Evolutionary conservation across 2,797 vertebrate species (phyloP), one percentile per base, ranked within the genome.

Genomic region (Pangasius sanitwongsei): DNA sequence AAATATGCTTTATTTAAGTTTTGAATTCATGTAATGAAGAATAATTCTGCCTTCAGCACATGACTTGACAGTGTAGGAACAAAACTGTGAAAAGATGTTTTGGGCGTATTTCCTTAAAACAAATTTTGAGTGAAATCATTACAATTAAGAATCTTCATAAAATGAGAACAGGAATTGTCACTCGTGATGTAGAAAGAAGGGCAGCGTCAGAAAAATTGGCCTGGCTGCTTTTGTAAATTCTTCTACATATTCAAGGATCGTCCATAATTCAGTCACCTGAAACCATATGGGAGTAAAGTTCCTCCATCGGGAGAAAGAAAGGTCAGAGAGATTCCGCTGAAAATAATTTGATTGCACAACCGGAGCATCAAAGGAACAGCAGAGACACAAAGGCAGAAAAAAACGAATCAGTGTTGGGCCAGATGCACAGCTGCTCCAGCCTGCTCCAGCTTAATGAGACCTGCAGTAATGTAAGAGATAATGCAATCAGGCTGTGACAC

Each of bases 401-500:
- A 81, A 86, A 25, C 48, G 72, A 82, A 90, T 55, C 48, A 87
- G 72, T 59, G 83, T 25, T 53, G 63, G 65, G 70, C 65, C 57
- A 90, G 88, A 88, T 89, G 82, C 83, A 83, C 90, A 87, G 90
- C 84, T 86, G 80, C 59, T 77, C 83, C 85, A 88, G 78, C 78
- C 87, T 86, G 86, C 55, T 77, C 84, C 81, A 41, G 86, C 89
- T 72, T 89, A 92, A 91, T 90, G 91, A 92, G 85, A 87, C 63
- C 89, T 72, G 65, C 88, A 85, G n/a, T 92, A 91, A 92, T 87
- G 84, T 88, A 91, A 55, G 44, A 82, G 87, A 55, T 92, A 90
- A 92, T 91, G 88, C 83, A 87, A 91, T 92, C 88, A 91, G 91
- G 90, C 70, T 50, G 50, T 91, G 89, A 88, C 84, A 89, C 84